Evolutionary conservation across 1,140 invertebrate genomes (phyloP).

Genomic region (Solenopsis invicta): DNA sequence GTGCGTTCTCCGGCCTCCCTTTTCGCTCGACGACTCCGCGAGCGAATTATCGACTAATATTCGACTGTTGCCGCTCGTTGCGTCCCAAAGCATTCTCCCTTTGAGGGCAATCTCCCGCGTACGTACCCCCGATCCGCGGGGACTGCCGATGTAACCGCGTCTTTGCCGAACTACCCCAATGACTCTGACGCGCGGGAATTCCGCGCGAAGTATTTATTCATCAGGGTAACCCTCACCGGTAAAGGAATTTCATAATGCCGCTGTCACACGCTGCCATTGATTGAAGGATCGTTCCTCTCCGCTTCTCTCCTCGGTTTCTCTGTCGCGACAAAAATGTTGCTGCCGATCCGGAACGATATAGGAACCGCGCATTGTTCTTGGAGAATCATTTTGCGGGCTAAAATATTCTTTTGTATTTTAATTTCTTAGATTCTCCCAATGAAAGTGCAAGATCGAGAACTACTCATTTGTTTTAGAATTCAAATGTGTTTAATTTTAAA

Average conservation of each 20-base stretch:
- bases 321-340: slow-evolving; percentile 64
- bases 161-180: slow-evolving; percentile 50
- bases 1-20: too few relatives aligned
- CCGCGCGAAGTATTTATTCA: slow-evolving; percentile 75
- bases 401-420: neutral
- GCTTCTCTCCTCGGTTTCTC: neutral
- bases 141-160: neutral
- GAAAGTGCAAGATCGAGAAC: neutral
- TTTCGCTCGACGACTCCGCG: neutral
- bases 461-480: neutral
- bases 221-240: slow-evolving; percentile 62
- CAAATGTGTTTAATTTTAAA: neutral
- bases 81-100: slow-evolving; percentile 33
- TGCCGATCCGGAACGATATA: slow-evolving; percentile 13
- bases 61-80: slow-evolving; percentile 56
- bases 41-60: slow-evolving; percentile 75
- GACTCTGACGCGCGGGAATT: slow-evolving; percentile 72
- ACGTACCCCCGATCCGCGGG: slow-evolving; percentile 4
- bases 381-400: neutral
- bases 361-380: neutral
- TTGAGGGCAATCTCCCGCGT: slow-evolving; percentile 21
- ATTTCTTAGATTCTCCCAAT: neutral
- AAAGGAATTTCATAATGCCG: slow-evolving; percentile 76
- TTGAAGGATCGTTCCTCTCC: slow-evolving; percentile 51
- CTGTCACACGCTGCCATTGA: slow-evolving; percentile 71